Evolutionary conservation across 2,888 invertebrate genomes (phyloP), one percentile per base, ranked within the genome.

Genomic region (Morpho achilles): DNA sequence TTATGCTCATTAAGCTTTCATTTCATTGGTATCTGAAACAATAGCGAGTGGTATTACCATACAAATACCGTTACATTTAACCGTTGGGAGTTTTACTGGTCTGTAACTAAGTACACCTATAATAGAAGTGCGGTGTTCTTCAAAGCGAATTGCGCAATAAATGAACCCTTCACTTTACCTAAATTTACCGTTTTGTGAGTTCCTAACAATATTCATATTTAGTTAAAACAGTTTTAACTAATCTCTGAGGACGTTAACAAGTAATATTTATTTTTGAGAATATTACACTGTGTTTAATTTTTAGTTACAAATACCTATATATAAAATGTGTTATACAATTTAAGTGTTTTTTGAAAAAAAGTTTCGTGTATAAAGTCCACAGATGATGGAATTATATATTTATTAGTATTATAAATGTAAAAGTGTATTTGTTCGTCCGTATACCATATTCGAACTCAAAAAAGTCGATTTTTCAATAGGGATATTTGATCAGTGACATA

Each of bases 111-210:
- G 56, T 60, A 40, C 9, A 23, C 52, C 23, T 55, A 43, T 49
- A 44, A 54, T 55, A 64, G 56, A 53, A 62, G 54, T 56, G 57
- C 74, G 73, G 74, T 59, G 48, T 64, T 61, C 59, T 69, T 62
- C 63, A 74, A 73, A 66, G 47, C 60, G 53, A 66, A 73, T 69
- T 69, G 69, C 64, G 59, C 62, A 70, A 70, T 71, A 72, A 74
- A 64, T 69, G 68, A 75, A 69, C 72, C 73, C 72, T 72, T 73
- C 63, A 52, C 58, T 60, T 58, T 68, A 16, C 16, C 59, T 53
- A 40, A 57, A 16, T 58, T 60, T 62, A 65, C 68, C 60, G 68
- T 69, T 52, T 62, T 61, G 53, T 51, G 50, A 50, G 44, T 61
- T 50, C 43, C 22, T 44, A 56, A 57, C n/a, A 8, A 40, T 45